Conservation (phyloP, 2,113 vertebrate species). For the Triplophysa tibetana region DNA sequence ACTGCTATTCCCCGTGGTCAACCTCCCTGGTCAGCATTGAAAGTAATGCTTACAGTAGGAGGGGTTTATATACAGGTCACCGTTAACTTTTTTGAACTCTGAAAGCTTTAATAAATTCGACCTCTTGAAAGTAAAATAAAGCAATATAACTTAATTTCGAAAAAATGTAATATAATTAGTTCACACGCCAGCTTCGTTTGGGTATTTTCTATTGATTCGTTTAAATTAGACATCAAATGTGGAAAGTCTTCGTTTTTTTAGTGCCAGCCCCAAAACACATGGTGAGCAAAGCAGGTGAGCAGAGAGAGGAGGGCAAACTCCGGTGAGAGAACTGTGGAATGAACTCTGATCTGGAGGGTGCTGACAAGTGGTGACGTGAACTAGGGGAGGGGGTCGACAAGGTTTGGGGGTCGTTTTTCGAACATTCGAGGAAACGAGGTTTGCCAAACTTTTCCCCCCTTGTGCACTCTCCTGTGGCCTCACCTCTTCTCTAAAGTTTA, state of each 20-base stretch:
- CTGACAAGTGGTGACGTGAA: constrained; percentile 49
- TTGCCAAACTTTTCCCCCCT: constrained; percentile 41
- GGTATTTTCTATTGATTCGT: neutral
- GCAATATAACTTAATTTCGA: neutral
- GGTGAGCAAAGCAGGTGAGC: constrained; percentile 43
- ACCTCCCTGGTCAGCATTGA: constrained; percentile 40
- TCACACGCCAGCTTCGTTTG: neutral
- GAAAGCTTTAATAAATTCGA: neutral
- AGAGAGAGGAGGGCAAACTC: constrained; percentile 21
- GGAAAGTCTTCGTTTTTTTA: constrained; percentile 1
- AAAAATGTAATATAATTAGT: neutral
- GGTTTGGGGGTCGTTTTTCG: constrained; percentile 41
- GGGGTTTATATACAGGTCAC: constrained; percentile 49
- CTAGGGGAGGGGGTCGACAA: constrained; percentile 36
- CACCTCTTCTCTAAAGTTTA: constrained; percentile 76
- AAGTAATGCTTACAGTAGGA: constrained; percentile 45
- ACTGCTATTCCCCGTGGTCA: constrained; percentile 38
- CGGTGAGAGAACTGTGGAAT: constrained; percentile 23
- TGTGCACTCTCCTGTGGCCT: constrained; percentile 56
- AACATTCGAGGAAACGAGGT: constrained; percentile 57
- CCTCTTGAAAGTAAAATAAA: neutral
- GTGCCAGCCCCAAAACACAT: constrained; percentile 24
- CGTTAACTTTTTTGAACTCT: constrained; percentile 38
- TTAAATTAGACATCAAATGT: constrained; percentile 44
- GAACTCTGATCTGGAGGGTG: constrained; percentile 42